phyloP scores from a whole-genome alignment of 2,113 vertebrate species.

The Xenus cinereus region DNA sequence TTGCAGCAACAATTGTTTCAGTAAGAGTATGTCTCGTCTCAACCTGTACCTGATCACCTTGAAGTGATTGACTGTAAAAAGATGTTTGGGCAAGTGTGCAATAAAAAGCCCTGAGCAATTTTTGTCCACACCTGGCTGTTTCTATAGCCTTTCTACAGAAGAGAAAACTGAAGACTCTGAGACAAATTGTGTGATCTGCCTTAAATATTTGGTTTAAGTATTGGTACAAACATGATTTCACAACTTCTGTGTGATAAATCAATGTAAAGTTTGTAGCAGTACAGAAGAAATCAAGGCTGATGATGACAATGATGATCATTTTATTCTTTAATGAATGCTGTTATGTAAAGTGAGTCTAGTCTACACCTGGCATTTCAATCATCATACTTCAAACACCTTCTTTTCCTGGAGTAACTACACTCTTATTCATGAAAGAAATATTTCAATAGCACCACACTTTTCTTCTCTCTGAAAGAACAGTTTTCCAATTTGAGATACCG shows the following conservation, averaged over 20 bases:
- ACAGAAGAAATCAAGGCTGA: neutral
- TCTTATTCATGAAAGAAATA: neutral
- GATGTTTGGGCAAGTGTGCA: neutral
- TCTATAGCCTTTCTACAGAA: neutral
- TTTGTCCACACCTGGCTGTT: neutral
- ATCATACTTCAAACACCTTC: neutral
- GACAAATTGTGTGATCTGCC: neutral
- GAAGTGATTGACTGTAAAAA: neutral
- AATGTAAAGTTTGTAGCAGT: neutral
- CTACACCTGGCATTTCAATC: conserved; percentile 22
- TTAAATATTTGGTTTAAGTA: neutral
- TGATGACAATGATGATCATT: neutral
- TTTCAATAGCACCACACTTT: neutral
- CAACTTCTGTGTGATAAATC: neutral
- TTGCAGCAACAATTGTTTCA: neutral
- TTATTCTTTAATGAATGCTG: conserved; percentile 1
- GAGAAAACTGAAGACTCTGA: neutral
- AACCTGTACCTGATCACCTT: neutral
- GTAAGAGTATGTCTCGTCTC: neutral
- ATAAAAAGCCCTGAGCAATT: neutral
- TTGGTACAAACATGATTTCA: neutral
- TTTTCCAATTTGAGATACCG: neutral
- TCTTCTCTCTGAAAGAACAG: neutral
- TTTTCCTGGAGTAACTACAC: neutral
- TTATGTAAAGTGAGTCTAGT: neutral